These are phyloP conservation scores for Amitus sp. DNA, from an alignment of 2,888 invertebrate genomes.

Conservation along the genomic window DNA sequence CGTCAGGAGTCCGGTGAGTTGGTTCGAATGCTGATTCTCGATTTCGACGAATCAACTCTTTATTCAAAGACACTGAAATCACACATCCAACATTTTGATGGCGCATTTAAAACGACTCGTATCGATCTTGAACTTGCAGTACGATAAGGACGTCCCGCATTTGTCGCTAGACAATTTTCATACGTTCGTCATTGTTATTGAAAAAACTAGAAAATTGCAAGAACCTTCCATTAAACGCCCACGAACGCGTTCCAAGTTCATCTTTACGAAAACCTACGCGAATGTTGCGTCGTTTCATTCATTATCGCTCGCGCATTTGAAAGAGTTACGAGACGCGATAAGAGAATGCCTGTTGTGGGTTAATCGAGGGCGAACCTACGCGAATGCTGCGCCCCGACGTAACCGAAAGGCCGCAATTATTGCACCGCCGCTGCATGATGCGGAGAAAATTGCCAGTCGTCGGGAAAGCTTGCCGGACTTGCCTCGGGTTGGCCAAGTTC, in stretches of 20 bases:
- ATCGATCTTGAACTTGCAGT: no score
- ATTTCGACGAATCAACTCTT: no score
- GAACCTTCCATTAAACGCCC: conserved; percentile 22
- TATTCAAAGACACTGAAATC: not conserved
- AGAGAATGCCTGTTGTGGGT: conserved; percentile 32
- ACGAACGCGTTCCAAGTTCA: conserved; percentile 34
- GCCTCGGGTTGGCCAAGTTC: conserved; percentile 16
- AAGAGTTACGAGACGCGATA: conserved; percentile 4
- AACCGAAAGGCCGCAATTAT: not conserved
- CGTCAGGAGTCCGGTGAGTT: conserved; percentile 63
- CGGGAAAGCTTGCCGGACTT: no score
- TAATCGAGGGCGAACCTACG: conserved; percentile 46
- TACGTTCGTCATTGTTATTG: not conserved
- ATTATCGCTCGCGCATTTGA: no score
- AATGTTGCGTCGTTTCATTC: conserved; percentile 19
- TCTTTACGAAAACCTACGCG: conserved; percentile 35
- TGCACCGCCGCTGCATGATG: not conserved
- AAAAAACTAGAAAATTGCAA: not conserved
- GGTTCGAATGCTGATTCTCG: no score
- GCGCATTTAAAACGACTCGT: not conserved
- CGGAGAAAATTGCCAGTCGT: no score
- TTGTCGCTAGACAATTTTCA: no score
- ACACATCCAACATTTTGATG: not conserved
- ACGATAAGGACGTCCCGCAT: no score
- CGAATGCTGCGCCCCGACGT: conserved; percentile 24